These are phyloP conservation scores for Nomada fabriciana DNA, from an alignment of 2,888 invertebrate genomes.

Conservation along the genomic window DNA sequence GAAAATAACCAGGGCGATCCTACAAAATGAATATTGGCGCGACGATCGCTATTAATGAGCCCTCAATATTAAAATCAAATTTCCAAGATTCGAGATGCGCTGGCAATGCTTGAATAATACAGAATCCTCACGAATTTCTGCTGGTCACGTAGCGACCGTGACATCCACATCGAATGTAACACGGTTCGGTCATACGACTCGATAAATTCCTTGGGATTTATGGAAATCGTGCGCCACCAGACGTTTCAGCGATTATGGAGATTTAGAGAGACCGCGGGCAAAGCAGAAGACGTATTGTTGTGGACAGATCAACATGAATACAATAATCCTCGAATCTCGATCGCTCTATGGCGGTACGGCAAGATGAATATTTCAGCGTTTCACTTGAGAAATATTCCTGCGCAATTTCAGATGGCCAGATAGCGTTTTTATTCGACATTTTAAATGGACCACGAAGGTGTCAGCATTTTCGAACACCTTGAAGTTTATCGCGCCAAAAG, in stretches of 20 bases:
- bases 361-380: neutral
- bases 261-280: neutral
- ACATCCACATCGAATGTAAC: conserved; percentile 5
- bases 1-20: neutral
- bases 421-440: neutral
- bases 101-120: conserved; percentile 27
- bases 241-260: conserved; percentile 5
- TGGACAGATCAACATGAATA: neutral
- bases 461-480: too few relatives aligned
- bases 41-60: conserved; percentile 22
- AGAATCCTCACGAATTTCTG: conserved; percentile 23
- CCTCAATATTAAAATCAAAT: conserved; percentile 42
- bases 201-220: conserved; percentile 45
- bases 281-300: neutral
- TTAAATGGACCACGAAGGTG: too few relatives aligned
- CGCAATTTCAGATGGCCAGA: neutral
- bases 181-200: conserved; percentile 24
- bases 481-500: neutral
- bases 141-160: conserved; percentile 16
- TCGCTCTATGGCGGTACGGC: neutral
- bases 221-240: neutral
- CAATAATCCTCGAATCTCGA: neutral
- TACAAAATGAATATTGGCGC: neutral
- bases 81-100: conserved; percentile 18
- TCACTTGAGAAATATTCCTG: neutral